Base-by-base conservation (phyloP, 92 coral and sea anemone species). In the Palythoa grandis region DNA sequence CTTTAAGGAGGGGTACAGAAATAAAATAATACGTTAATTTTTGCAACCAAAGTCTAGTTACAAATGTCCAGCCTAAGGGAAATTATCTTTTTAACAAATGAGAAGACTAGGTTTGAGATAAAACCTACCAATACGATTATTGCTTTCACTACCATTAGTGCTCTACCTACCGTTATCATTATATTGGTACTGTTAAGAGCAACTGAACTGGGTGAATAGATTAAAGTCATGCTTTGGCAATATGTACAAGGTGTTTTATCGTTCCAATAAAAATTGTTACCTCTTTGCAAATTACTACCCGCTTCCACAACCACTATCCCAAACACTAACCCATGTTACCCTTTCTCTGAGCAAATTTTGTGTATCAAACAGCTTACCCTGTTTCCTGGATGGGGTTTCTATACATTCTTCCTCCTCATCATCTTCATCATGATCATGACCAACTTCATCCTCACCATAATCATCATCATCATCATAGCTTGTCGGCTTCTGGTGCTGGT, bases 361-460 rank as follows among this genome's bases (percentile, higher is more conserved):
- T 2, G 35, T 3, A 29, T 19, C 17, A 37, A 69, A 4, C 11
- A 25, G 13, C 75, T 48, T 80, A 80, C 85, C 74, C 50, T 80
- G 75, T 48, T 57, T 76, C 43, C 70, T 11, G 6, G 86, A 52
- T 19, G 78, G 86, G 16, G 83, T 25, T 15, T 67, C 85, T 17
- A 56, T 66, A 76, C 70, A 61, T 69, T 11, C 68, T 11, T 25
- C 89, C 60, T 52, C 78, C 58, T 54, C 63, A 22, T 72, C 90
- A 17, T 73, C 23, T 16, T 66, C 75, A 35, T 63, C 85, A 29
- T 43, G 61, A 37, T 50, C 79, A 53, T 69, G 71, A 50, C 24
- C 37, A 48, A 76, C 77, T 40, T 84, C 77, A 15, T 61, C 70
- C 22, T 57, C 71, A 72, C 84, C 92, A 43, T 78, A 89, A 56